phyloP scores from a whole-genome alignment of 2,113 vertebrate genomes.

The Axis porcinus region DNA sequence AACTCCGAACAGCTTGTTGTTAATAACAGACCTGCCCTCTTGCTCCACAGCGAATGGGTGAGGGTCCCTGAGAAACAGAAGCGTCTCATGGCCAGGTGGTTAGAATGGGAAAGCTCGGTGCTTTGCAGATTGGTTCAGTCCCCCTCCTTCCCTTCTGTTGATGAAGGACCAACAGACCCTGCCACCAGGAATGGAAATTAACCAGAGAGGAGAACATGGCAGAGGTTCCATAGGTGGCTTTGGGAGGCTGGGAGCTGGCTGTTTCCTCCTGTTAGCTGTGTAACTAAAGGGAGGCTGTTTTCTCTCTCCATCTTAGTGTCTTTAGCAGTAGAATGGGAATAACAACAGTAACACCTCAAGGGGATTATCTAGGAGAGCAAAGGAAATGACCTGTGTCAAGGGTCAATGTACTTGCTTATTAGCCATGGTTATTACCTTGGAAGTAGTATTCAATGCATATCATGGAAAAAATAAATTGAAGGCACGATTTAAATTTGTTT shows the following conservation, averaged over 20 bases:
- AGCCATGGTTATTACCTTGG: neutral
- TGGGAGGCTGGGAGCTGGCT: neutral
- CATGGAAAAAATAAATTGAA: neutral
- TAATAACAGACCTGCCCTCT: neutral
- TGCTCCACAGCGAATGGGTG: neutral
- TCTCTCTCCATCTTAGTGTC: neutral
- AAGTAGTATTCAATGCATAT: neutral
- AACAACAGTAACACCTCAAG: neutral
- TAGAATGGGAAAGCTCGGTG: neutral
- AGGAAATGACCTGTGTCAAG: neutral
- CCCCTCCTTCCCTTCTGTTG: neutral
- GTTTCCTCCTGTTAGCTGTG: neutral
- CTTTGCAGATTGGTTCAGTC: neutral
- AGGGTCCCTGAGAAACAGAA: neutral
- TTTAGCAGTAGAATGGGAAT: neutral
- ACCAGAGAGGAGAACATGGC: neutral
- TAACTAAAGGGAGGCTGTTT: neutral
- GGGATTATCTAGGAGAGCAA: neutral
- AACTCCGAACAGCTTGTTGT: neutral
- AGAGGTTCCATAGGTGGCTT: neutral
- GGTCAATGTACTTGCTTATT: neutral
- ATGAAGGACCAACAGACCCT: neutral
- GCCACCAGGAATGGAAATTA: neutral
- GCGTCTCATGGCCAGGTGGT: too few relatives aligned
- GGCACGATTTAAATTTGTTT: neutral